A percentile compares a stretch with the other conserved stretches of the same genome.
These are phyloP conservation scores for Carassius carassius DNA, from an alignment of 2,113 vertebrate species.

Conservation along the genomic window DNA sequence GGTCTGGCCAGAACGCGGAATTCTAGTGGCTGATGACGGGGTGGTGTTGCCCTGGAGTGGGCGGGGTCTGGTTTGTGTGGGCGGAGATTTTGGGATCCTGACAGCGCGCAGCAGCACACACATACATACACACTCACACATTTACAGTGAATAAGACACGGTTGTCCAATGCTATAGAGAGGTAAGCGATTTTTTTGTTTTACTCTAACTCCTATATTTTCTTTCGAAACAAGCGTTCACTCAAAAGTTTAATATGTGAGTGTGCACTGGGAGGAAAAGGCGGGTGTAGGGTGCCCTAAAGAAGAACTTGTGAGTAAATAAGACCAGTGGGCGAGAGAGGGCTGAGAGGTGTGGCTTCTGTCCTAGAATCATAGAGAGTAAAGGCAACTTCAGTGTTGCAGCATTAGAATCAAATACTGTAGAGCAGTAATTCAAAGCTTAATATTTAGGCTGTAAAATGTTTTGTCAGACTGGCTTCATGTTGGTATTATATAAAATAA, in stretches of 20 bases:
- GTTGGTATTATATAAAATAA: neutral
- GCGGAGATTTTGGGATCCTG: neutral
- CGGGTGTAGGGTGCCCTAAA: conserved; percentile 16
- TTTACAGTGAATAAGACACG: conserved; percentile 18
- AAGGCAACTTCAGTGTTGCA: neutral
- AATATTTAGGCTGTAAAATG: neutral
- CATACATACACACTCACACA: neutral
- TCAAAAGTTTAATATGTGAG: neutral
- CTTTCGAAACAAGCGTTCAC: neutral
- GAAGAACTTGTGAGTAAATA: conserved; percentile 31
- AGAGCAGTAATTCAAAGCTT: neutral
- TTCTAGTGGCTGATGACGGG: conserved; percentile 43
- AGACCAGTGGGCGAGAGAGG: neutral
- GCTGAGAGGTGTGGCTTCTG: conserved; percentile 14
- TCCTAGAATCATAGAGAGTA: neutral
- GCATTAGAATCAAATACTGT: neutral
- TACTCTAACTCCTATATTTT: neutral
- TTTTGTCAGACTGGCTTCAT: neutral
- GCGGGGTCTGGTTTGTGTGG: neutral
- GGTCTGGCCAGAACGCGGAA: conserved; percentile 45
- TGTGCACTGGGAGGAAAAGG: neutral
- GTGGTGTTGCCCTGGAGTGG: conserved; percentile 61
- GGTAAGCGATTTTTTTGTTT: conserved; percentile 5
- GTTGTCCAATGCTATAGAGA: neutral
- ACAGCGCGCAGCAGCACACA: conserved; percentile 12